Base-by-base conservation (phyloP, 2,113 vertebrate genomes). In the Brienomyrus brachyistius region DNA sequence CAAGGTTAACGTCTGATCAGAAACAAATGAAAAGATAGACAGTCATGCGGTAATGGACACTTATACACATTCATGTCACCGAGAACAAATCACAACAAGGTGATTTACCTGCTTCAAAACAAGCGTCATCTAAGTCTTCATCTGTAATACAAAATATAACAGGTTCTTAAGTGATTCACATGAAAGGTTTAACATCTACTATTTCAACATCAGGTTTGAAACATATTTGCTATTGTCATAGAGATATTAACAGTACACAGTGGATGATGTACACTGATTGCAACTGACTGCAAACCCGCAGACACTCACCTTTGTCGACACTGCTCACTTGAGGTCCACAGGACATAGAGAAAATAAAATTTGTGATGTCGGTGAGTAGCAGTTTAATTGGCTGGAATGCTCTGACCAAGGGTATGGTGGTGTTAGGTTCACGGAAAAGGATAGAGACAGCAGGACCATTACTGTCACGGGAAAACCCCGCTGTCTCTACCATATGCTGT, bases 241-340 rank as follows among this genome's bases (percentile, higher is more conserved):
- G 74, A 43, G 11, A 80, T 7, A 43, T 70, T 1, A 40, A 43
- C 35, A 40, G 5, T 40, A 40, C 13, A 8, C 13, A 19, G 0
- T 80, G 74, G 35, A 80, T 40, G 17, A 43, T 43, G 17, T 40
- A 40, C 11, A 77, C 15, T 40, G 70, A 40, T 35, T 77, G 11
- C 40, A 40, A 40, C 40, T 40, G 40, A 40, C 27, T 13, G 62
- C 62, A 31, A 66, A 66, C n/a, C 23, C 0, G 15, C 6, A 47
- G 35, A 47, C 87, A 92, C 96, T 96, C 96, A 99, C 98, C 98
- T 97, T 99, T 97, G 91, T 98, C 97, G 91, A 98, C 96, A 59
- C 97, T 96, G 94, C 96, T 97, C 92, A 96, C 98, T 99, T 94
- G 86, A 94, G 90, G 94, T 88, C 92, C 90, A 92, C 94, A 93